Base-by-base conservation (phyloP, 2,888 invertebrate species). In the Mythimna ferrago region DNA sequence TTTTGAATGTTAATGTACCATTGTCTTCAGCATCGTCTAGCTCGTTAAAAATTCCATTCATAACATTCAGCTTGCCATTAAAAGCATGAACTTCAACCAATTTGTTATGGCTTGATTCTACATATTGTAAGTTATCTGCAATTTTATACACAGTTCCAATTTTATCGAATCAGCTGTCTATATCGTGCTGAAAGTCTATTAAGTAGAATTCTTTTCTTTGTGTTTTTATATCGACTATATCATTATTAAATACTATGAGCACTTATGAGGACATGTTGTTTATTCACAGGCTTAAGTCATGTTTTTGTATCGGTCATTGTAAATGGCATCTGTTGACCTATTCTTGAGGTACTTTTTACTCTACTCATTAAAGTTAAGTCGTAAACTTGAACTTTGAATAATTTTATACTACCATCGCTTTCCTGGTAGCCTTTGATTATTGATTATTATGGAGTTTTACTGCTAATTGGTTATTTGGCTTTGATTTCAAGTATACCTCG, bases 381-480 rank as follows among this genome's bases (percentile, higher is more conserved):
- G 71, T 85, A 75, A 80, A 85, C 84, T 87, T 89, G 85, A 86
- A 87, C 86, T 88, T 88, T 86, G 58, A 61, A 66, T 75, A 64
- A 58, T 65, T 57, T 41, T 57, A 53, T 61, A 61, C 60, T 62
- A 58, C 65, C 56, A 65, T 60, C 60, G 41, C 35, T 63, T 86
- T 84, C 74, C 78, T 76, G 63, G 48, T 80, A 70, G 57, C 44
- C 6, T 21, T 44, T 26, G 56, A 63, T 60, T 48, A 21, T 53
- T 32, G 61, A 65, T 56, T 58, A 35, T 68, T 35, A 62, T 32
- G 0, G 44, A 19, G 63, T 48, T 73, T 57, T n/a, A 60, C 32
- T n/a, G 44, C 16, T 7, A 26, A 19, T 66, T 54, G 57, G 14
- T 44, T 21, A 44, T 57, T 56, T 41, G 38, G 21, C 2, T 53